Base-by-base conservation (phyloP, 2,888 invertebrate genomes). In the Hyalella azteca region DNA sequence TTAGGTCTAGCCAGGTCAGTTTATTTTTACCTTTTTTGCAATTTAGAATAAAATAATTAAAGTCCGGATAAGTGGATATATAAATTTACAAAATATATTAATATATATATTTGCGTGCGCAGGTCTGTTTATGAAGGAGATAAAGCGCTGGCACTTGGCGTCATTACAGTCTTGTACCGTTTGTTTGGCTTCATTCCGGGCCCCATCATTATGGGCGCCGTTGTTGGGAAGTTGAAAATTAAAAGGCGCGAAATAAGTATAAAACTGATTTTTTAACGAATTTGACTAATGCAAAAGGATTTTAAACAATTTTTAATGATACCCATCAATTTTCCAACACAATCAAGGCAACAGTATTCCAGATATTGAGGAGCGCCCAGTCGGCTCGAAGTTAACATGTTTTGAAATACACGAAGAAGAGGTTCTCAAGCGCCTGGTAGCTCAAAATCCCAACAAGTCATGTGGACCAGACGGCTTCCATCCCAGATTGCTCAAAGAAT, bases 131-230 rank as follows among this genome's bases (percentile, higher is more conserved):
- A 90, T 13, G 89, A 89, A 0, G 89, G 90, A 83, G 92, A 92
- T 85, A 92, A 92, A 86, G 91, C 92, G 13, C 90, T 92, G 85
- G 91, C 92, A 0, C 91, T 92, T 86, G 92, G 92, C 0, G 87
- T 92, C 39, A 89, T 90, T 0, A 88, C 92, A 0, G 90, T 92
- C 88, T 88, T 91, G 86, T 87, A 92, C 73, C 92, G 92, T 76
- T 85, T 92, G 36, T 90, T 92, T 85, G 91, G 91, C 1, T 88
- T 92, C 81, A 92, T 93, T 82, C 93, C 93, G 0, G 92, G 92
- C 5, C 93, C 93, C 0, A 91, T 93, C 79, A 88, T 93, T 66
- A 93, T 93, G 86, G 93, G 93, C 0, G 90, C 90, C 19, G 90
- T 93, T 73, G 92, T 93, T 89, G 86, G 91, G 91, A 87, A 88